phyloP scores from a whole-genome alignment of 2,113 vertebrate species.

The Phoenicopterus ruber region DNA sequence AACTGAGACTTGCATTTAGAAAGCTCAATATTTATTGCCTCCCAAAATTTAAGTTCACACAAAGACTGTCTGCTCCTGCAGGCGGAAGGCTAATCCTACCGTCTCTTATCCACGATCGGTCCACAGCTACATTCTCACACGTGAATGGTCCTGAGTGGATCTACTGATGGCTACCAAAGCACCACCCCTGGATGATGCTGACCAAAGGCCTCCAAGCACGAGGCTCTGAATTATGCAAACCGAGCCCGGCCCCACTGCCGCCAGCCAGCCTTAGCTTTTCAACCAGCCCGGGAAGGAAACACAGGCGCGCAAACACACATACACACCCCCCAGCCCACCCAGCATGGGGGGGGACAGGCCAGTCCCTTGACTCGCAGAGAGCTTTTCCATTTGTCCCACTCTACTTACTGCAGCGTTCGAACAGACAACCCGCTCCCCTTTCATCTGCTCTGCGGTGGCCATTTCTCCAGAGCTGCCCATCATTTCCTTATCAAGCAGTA shows the following conservation, averaged over 20 bases:
- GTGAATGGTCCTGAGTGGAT: background rate
- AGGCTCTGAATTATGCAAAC: background rate
- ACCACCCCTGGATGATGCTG: background rate
- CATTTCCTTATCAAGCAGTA: constrained; percentile 61
- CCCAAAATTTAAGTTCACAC: background rate
- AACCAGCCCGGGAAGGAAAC: background rate
- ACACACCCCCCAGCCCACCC: background rate
- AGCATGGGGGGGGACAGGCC: background rate
- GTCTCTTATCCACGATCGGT: background rate
- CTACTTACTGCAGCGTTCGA: background rate
- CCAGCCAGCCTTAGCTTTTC: background rate
- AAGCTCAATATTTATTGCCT: background rate
- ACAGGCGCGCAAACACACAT: background rate
- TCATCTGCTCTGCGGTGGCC: constrained; percentile 13
- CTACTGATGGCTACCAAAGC: background rate
- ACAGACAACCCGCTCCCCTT: constrained; percentile 33
- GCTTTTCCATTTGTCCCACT: constrained; percentile 24
- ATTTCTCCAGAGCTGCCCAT: constrained; percentile 57
- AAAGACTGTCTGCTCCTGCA: background rate
- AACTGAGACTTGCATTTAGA: background rate
- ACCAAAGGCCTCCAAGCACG: background rate
- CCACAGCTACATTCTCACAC: background rate
- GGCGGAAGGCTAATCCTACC: background rate
- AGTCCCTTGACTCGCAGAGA: background rate
- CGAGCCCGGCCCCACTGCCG: background rate